Percentiles rank a stretch among this genome's conserved stretches.
These are phyloP conservation scores for Callipepla californica DNA, from an alignment of 2,113 vertebrate species.

Conservation along the genomic window DNA sequence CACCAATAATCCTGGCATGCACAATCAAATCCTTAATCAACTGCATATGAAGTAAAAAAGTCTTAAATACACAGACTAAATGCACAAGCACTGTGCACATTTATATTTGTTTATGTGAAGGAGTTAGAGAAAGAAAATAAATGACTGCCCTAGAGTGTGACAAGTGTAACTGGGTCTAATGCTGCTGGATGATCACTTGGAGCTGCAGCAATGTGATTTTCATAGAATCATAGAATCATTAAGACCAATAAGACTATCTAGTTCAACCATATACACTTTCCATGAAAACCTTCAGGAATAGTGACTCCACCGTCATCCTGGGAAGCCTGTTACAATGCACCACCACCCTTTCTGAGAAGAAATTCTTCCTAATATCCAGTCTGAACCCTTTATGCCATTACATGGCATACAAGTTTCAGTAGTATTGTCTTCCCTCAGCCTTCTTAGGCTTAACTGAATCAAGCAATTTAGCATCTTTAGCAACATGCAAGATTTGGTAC, in stretches of 20 bases:
- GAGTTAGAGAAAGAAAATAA: neutral
- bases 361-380: too few species aligned
- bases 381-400: neutral
- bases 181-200: neutral
- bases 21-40: neutral
- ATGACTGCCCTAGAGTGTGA: neutral
- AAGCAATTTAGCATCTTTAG: neutral
- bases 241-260: too few species aligned
- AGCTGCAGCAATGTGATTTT: neutral
- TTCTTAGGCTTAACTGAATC: neutral
- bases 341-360: too few species aligned
- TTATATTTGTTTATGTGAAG: neutral
- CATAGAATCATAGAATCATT: neutral
- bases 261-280: too few species aligned
- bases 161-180: neutral
- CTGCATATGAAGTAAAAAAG: neutral
- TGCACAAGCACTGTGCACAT: neutral
- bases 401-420: neutral
- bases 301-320: too few species aligned
- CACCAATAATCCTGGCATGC: constrained; percentile 53
- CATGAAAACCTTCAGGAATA: too few species aligned
- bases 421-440: neutral
- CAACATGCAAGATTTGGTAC: neutral
- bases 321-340: too few species aligned
- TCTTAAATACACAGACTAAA: neutral